phyloP scores from a whole-genome alignment of 2,797 vertebrate species.

The Falco cherrug region DNA sequence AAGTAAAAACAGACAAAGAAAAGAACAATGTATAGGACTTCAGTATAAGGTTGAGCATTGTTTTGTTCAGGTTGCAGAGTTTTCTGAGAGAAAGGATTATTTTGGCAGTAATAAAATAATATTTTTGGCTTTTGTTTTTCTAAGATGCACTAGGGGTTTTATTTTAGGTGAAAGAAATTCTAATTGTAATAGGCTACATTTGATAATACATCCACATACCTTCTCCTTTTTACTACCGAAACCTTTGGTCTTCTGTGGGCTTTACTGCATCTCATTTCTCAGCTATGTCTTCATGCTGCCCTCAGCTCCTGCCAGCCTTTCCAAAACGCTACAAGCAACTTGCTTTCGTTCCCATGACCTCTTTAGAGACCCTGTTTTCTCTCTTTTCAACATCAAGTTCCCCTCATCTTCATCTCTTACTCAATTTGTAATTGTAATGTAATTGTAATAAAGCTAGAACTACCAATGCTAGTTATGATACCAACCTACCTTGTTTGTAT shows the following conservation, averaged over 20 bases:
- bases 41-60: not conserved
- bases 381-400: not conserved
- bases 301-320: not conserved
- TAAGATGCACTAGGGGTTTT: not conserved
- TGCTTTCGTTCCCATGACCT: not conserved
- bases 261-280: not conserved
- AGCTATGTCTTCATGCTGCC: not conserved
- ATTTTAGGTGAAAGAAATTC: not conserved
- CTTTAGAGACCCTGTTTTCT: not conserved
- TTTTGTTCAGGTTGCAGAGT: not conserved
- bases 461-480: not conserved
- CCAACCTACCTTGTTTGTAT: conserved; percentile 89
- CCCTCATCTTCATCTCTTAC: not conserved
- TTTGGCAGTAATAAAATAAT: not conserved
- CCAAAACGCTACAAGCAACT: not conserved
- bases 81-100: not conserved
- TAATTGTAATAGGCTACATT: not conserved
- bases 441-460: not conserved
- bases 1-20: not conserved
- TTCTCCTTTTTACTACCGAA: not conserved
- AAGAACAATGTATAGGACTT: not conserved
- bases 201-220: not conserved
- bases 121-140: not conserved
- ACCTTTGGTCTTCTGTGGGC: not conserved
- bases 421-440: not conserved